Percentiles rank a stretch among this genome's conserved stretches.
phyloP scores from a whole-genome alignment of 2,797 vertebrate species.

The Takifugu ocellatus region DNA sequence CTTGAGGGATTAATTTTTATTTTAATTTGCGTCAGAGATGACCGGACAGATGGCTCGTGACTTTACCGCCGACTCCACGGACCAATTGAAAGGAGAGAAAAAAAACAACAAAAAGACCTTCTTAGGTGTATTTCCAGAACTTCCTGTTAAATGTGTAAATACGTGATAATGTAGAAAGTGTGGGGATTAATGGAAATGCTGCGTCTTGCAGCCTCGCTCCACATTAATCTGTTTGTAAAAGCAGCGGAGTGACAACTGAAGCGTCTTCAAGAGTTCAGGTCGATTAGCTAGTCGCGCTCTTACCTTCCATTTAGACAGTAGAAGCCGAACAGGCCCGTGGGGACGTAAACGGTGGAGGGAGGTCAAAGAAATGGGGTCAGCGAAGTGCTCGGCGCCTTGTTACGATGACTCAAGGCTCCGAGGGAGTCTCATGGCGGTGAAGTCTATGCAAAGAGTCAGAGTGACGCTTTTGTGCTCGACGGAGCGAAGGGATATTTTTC shows the following conservation, averaged over 20 bases:
- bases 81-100: conserved; percentile 51
- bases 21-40: conserved; percentile 46
- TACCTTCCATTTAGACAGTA: conserved; percentile 52
- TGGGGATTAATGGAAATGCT: conserved; percentile 11
- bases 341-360: conserved; percentile 54
- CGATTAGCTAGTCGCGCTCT: conserved; percentile 62
- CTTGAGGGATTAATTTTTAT: conserved; percentile 50
- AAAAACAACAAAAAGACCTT: conserved; percentile 12
- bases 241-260: conserved; percentile 32
- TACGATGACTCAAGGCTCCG: conserved; percentile 33
- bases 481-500: conserved; percentile 69
- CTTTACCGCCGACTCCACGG: conserved; percentile 43
- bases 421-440: conserved; percentile 42
- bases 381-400: conserved; percentile 37
- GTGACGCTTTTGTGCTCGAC: conserved; percentile 53
- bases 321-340: conserved; percentile 44
- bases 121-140: conserved; percentile 41
- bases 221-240: conserved; percentile 33
- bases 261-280: conserved; percentile 48
- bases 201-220: conserved; percentile 21
- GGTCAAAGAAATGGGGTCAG: conserved; percentile 50
- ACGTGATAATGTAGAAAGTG: conserved; percentile 17
- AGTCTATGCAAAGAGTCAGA: conserved; percentile 70
- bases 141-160: conserved; percentile 58
- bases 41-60: conserved; percentile 18